Base-by-base conservation (phyloP, 2,888 invertebrate species). In the Hesperia comma region DNA sequence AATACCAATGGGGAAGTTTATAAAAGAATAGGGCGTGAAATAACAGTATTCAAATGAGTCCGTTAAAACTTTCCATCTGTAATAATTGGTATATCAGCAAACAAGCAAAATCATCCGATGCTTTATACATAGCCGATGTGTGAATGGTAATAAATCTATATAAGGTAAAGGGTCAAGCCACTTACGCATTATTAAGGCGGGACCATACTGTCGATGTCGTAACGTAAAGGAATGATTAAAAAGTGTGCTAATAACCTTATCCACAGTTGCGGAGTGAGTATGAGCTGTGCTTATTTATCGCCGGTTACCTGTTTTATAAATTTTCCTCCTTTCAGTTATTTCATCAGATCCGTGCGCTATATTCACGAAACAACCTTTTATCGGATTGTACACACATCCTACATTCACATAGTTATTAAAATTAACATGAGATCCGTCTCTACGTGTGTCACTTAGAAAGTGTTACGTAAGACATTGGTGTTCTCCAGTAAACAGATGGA, bases 121-220 rank as follows among this genome's bases (percentile, higher is more conserved):
- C 26, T 40, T 43, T 54, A 41, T 15, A 32, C 43, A 43, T 43
- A 6, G 41, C 41, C 64, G 41, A 58, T 58, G 57, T 57, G 41
- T 54, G 53, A 43, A 60, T 12, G 53, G 77, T 72, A 75, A 76
- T 79, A 78, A 75, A 74, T 74, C 80, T 79, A 67, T 78, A 80
- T 79, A 85, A 80, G 84, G 85, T 73, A 81, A 80, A 78, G 84
- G 84, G 82, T 84, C 82, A 85, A 73, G 71, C 75, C 67, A 70
- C 71, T 74, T 77, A 70, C 74, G 74, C 57, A 37, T 57, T 32
- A 58, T 64, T 64, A 64, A 58, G 64, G 53, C 41, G 58, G 43
- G 57, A 66, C 74, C 74, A 73, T 70, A 57, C 70, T 60, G 64
- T 51, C 53, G 54, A 67, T 80, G 78, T 77, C 73, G 78, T 79